Percentiles rank a stretch among this genome's conserved stretches.
Evolutionary conservation across 2,797 vertebrate species (phyloP).

Genomic region (Fundulus diaphanus): DNA sequence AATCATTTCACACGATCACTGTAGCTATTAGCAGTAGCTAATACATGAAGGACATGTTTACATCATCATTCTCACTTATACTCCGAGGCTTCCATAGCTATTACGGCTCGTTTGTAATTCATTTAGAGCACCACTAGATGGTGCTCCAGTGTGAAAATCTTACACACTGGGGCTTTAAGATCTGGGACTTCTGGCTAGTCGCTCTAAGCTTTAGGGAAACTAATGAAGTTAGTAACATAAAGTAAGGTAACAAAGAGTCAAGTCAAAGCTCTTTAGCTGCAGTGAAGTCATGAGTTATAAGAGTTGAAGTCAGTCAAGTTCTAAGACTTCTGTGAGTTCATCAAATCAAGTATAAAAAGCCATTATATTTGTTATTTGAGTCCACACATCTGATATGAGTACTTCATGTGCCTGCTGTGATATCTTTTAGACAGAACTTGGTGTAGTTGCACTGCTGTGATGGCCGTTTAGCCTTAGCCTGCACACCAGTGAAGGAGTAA

Average conservation of each 20-base stretch:
- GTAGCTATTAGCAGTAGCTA: too few relatives aligned
- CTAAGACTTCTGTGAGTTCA: neutral
- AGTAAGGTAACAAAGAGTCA: neutral
- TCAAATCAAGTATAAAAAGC: neutral
- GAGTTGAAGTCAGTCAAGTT: neutral
- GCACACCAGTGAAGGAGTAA: slow-evolving; percentile 39
- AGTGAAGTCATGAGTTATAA: neutral
- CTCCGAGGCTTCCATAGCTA: too few relatives aligned
- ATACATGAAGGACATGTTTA: too few relatives aligned
- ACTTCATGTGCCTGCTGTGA: too few relatives aligned
- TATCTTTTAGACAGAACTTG: slow-evolving; percentile 21
- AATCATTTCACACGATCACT: too few relatives aligned
- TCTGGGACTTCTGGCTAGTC: neutral
- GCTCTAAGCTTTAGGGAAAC: too few relatives aligned
- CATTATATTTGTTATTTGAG: neutral
- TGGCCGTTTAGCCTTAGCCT: slow-evolving; percentile 33
- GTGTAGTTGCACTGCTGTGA: slow-evolving; percentile 15
- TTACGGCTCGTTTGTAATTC: too few relatives aligned
- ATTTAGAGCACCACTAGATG: too few relatives aligned
- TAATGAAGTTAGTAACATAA: too few relatives aligned
- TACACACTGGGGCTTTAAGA: too few relatives aligned
- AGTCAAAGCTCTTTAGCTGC: neutral
- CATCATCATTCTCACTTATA: too few relatives aligned
- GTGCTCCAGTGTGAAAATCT: too few relatives aligned
- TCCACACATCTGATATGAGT: neutral